Percentiles rank a stretch among this genome's conserved stretches.
These are phyloP conservation scores for Cecropterus lyciades DNA, from an alignment of 1,140 invertebrate species.

Conservation along the genomic window DNA sequence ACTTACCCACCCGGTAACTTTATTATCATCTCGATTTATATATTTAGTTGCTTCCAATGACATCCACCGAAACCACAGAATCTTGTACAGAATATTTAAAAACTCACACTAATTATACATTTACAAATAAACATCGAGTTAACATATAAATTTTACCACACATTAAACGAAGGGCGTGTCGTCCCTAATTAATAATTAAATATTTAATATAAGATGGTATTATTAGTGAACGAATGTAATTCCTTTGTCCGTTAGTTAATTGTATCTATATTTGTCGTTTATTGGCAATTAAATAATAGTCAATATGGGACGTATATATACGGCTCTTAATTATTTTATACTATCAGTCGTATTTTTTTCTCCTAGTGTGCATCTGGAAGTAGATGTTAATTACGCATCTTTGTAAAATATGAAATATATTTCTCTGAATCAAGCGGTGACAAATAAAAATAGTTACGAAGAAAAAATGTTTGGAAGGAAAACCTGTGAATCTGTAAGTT, in stretches of 20 bases:
- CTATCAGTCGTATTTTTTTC: slow-evolving; percentile 38
- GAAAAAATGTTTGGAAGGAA: slow-evolving; percentile 14
- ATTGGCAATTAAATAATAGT: slow-evolving; percentile 53
- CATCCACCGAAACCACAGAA: too few species aligned
- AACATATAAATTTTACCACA: neutral
- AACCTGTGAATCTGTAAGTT: slow-evolving; percentile 19
- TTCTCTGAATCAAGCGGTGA: neutral
- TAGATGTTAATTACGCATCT: neutral
- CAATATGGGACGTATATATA: slow-evolving; percentile 49
- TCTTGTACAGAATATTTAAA: too few species aligned
- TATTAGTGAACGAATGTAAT: slow-evolving; percentile 38
- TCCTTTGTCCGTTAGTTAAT: slow-evolving; percentile 44
- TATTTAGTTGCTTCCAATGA: too few species aligned
- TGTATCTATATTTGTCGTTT: slow-evolving; percentile 41
- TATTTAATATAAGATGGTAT: slow-evolving; percentile 37
- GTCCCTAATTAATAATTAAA: slow-evolving; percentile 36
- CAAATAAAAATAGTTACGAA: slow-evolving; percentile 6
- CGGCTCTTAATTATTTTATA: slow-evolving; percentile 39
- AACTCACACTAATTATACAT: too few species aligned
- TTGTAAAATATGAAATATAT: slow-evolving; percentile 4
- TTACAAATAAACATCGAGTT: too few species aligned
- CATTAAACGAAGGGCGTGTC: slow-evolving; percentile 1
- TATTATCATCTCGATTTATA: too few species aligned
- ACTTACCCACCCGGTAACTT: too few species aligned
- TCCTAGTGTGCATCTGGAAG: slow-evolving; percentile 4